phyloP scores from a whole-genome alignment of 1,140 invertebrate genomes.

The Drosophila tani region DNA sequence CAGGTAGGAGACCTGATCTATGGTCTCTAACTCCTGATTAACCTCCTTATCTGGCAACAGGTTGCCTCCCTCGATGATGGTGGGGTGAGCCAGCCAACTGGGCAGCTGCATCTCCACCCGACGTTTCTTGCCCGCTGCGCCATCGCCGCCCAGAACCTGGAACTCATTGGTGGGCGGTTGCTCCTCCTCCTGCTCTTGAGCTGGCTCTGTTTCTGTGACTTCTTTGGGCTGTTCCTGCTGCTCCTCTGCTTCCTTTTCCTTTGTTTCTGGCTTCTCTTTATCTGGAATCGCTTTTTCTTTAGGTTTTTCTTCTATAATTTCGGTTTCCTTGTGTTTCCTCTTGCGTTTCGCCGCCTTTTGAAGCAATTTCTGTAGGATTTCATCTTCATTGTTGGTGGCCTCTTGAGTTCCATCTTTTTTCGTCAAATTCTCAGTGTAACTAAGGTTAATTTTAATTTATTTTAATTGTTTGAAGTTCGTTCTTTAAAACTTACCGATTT shows the following conservation, averaged over 20 bases:
- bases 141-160: constrained; percentile 86
- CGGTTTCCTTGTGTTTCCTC: constrained; percentile 61
- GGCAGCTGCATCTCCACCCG: constrained; percentile 91
- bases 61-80: constrained; percentile 87
- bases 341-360: constrained; percentile 84
- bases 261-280: neutral
- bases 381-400: constrained; percentile 83
- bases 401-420: constrained; percentile 20
- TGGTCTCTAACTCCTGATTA: constrained; percentile 88
- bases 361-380: constrained; percentile 87
- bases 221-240: neutral
- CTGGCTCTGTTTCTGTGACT: neutral
- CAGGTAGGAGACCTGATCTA: constrained; percentile 78
- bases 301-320: constrained; percentile 26
- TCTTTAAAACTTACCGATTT: constrained; percentile 63
- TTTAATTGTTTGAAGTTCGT: neutral
- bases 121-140: constrained; percentile 85
- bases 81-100: constrained; percentile 93
- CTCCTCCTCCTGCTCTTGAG: constrained; percentile 12
- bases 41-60: constrained; percentile 87
- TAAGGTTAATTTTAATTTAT: neutral
- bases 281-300: constrained; percentile 21
- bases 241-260: neutral
- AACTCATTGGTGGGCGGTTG: constrained; percentile 71
- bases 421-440: constrained; percentile 55